Evolutionary conservation across 2,888 invertebrate species (phyloP).

Genomic region (Lasioglossum pauxillum): DNA sequence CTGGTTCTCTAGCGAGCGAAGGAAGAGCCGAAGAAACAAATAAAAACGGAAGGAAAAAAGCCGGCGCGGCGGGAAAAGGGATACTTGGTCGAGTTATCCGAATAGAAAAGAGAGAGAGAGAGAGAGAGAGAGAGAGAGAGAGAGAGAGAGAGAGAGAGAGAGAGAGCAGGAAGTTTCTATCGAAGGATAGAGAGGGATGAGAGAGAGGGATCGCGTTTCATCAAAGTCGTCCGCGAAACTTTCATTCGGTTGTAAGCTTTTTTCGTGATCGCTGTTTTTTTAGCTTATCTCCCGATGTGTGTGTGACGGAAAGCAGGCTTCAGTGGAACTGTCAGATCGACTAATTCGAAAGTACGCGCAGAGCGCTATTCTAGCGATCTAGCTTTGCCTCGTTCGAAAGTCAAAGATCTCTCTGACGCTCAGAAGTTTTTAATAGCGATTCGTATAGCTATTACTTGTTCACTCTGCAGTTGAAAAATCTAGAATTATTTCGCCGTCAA

Average conservation of each 20-base stretch:
- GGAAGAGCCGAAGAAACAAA: conserved; percentile 9
- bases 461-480: too few species aligned
- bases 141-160: background rate
- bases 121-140: too few species aligned
- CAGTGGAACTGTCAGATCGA: conserved; percentile 70
- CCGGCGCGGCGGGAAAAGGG: background rate
- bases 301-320: conserved; percentile 57
- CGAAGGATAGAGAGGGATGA: background rate
- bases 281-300: conserved; percentile 18
- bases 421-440: too few species aligned
- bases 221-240: conserved; percentile 54
- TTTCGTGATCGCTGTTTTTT: conserved; percentile 46
- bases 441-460: too few species aligned
- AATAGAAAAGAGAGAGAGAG: conserved; percentile 14
- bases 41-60: conserved; percentile 13
- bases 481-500: too few species aligned
- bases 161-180: background rate
- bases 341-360: conserved; percentile 42
- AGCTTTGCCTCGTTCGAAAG: background rate
- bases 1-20: background rate
- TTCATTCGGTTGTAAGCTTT: conserved; percentile 57
- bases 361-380: background rate
- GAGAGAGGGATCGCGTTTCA: conserved; percentile 12
- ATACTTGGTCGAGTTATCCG: conserved; percentile 39
- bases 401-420: background rate